Evolutionary conservation across 2,888 invertebrate species (phyloP), one percentile per base, ranked within the genome.

Genomic region (Falcaria lacertinaria): DNA sequence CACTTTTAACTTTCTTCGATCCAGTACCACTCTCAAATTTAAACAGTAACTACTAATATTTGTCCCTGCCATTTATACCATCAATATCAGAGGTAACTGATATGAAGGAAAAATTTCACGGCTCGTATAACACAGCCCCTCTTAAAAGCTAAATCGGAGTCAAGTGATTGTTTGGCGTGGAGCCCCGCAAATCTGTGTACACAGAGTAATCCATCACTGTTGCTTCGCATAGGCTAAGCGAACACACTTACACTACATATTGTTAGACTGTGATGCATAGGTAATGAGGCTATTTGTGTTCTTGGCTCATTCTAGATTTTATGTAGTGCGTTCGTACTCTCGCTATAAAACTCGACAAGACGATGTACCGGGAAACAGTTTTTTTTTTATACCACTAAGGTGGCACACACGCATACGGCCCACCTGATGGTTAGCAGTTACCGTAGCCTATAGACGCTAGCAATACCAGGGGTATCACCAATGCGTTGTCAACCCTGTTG

Each of bases 171-270:
- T 79, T 74, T 73, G 28, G 1, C 28, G 64, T 54, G 51, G 52
- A 48, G 51, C 41, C 77, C 80, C 74, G 85, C 83, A 86, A 86
- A 86, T 86, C 84, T 83, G 81, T 81, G 80, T 79, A 69, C 75
- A 65, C 52, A 66, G 61, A 49, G 67, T 76, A 64, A 85, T 86
- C 84, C 77, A 86, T 85, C 84, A 84, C 61, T 44, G 34, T 3
- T 53, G 52, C 56, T 64, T 55, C 45, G 36, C 5, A 1, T 72
- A 71, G 64, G 42, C 51, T 0, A 47, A 44, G 72, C 13, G 14
- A 7, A 1, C 2, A 37, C 15, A 37, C 22, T 37, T 7, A 14
- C 11, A 11, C 13, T 3, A 13, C 34, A 28, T 19, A 16, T 3
- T 16, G 2, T 17, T 33, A 17, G 7, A 15, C 13, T 28, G 28